Conservation (phyloP, 2,113 vertebrate genomes). For the Siniperca chuatsi region DNA sequence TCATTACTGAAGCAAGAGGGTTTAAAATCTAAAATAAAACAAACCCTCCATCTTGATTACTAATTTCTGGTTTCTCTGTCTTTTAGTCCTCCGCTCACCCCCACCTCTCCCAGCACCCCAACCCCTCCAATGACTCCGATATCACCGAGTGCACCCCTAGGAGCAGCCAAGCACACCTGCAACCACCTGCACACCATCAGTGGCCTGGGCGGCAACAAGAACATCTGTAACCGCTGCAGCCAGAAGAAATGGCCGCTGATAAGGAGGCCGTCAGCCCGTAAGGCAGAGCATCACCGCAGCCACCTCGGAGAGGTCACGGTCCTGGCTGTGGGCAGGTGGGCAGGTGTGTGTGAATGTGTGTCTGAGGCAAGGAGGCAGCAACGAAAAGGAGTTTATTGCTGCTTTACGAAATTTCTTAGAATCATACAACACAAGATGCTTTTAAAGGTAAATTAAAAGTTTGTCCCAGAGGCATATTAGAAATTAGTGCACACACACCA, state of each 20-base stretch:
- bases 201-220: constrained; percentile 84
- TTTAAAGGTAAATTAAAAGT: constrained; percentile 25
- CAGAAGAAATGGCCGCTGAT: constrained; percentile 95
- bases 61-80: constrained; percentile 29
- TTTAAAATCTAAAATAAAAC: not conserved
- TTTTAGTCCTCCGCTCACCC: constrained; percentile 86
- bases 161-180: constrained; percentile 88
- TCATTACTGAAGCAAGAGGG: not conserved
- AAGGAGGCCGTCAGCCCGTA: constrained; percentile 80
- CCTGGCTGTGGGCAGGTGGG: constrained; percentile 94
- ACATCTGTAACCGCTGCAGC: constrained; percentile 91
- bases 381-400: not conserved
- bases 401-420: not conserved
- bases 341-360: constrained; percentile 24
- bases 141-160: constrained; percentile 71
- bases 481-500: not conserved
- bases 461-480: not conserved
- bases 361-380: not conserved
- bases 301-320: constrained; percentile 91
- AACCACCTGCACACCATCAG: constrained; percentile 95
- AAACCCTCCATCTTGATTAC: not conserved
- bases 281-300: constrained; percentile 81
- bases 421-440: not conserved
- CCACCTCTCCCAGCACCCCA: constrained; percentile 83
- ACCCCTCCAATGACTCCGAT: constrained; percentile 81